Conservation (phyloP, 2,888 invertebrate genomes). For the Chesias legatella region DNA sequence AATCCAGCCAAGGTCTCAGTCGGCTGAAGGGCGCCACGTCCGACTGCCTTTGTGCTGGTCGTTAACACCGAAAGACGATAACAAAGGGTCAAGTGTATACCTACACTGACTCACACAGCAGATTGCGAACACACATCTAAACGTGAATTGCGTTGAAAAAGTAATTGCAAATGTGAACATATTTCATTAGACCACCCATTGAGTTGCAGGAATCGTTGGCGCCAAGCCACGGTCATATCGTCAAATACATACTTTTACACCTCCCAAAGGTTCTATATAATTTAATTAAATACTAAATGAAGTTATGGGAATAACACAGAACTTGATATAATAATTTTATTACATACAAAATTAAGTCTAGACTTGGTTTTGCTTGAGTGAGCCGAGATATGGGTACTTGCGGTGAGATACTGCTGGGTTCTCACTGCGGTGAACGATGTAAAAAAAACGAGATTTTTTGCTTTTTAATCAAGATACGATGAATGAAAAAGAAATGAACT, state of each 20-base stretch:
- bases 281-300: conserved; percentile 44
- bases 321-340: conserved; percentile 53
- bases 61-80: conserved; percentile 68
- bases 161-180: conserved; percentile 13
- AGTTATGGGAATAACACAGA: conserved; percentile 48
- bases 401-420: conserved; percentile 67
- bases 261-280: conserved; percentile 33
- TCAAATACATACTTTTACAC: conserved; percentile 42
- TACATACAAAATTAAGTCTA: conserved; percentile 60
- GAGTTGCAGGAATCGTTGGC: conserved; percentile 40
- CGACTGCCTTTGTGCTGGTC: conserved; percentile 67
- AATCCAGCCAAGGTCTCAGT: conserved; percentile 76
- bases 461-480: conserved; percentile 48
- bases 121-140: conserved; percentile 24
- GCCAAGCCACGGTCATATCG: conserved; percentile 39
- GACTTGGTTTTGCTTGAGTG: conserved; percentile 69
- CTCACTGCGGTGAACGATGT: conserved; percentile 59
- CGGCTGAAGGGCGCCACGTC: conserved; percentile 74
- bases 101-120: conserved; percentile 58
- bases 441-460: conserved; percentile 43
- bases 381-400: conserved; percentile 52
- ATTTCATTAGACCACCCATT: conserved; percentile 50
- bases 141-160: conserved; percentile 12
- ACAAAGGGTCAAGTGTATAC: conserved; percentile 61
- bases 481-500: conserved; percentile 32